Percentiles rank a stretch among this genome's conserved stretches.
Conservation (phyloP, 1,140 invertebrate species). For the Diorhabda elongata region DNA sequence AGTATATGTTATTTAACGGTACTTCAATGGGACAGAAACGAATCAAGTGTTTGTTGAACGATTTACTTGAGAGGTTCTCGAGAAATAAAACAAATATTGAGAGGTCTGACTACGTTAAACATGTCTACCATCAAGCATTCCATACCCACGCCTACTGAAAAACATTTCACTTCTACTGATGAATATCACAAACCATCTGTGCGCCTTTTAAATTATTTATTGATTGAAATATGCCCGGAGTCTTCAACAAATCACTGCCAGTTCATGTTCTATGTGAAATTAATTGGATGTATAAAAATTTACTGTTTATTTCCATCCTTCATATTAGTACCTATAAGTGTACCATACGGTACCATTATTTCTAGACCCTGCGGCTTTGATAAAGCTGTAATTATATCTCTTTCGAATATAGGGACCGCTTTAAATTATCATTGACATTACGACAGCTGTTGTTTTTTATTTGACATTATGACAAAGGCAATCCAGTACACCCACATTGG, state of each 20-base stretch:
- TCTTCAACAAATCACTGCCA: background rate
- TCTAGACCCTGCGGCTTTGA: background rate
- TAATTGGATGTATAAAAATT: background rate
- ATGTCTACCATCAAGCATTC: background rate
- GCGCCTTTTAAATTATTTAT: background rate
- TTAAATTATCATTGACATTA: background rate
- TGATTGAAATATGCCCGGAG: background rate
- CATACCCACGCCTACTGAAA: background rate
- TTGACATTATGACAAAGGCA: background rate
- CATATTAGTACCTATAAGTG: background rate
- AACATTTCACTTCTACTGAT: conserved; percentile 10
- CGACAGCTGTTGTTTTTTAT: background rate
- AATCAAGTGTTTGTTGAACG: background rate
- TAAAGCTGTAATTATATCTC: background rate
- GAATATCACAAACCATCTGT: conserved; percentile 13
- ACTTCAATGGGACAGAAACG: background rate
- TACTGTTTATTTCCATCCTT: background rate
- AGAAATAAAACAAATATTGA: conserved; percentile 8
- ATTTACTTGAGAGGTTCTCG: background rate
- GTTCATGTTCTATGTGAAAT: background rate
- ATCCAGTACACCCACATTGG: too few relatives aligned
- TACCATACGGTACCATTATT: background rate
- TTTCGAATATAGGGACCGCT: background rate
- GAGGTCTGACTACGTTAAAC: conserved; percentile 1
- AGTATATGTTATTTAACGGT: too few relatives aligned